A percentile compares a stretch with the other conserved stretches of the same genome.
Conservation (phyloP, 2,113 vertebrate species). For the Eublepharis macularius region DNA sequence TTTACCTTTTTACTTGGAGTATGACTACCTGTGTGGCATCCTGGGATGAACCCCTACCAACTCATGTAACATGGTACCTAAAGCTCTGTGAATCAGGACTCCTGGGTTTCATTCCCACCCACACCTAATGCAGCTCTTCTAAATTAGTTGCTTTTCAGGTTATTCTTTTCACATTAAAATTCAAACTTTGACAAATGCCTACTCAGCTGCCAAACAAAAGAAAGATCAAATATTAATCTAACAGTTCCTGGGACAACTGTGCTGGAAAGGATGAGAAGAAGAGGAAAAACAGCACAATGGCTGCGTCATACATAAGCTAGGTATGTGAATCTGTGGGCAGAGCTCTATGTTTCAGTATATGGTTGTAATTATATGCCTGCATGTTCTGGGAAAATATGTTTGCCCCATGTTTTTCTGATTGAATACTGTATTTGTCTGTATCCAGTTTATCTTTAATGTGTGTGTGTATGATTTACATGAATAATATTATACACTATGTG, state of each 20-base stretch:
- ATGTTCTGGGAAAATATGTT: background rate
- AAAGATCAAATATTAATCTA: slow-evolving; percentile 25
- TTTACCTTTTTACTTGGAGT: too few species aligned
- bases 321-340: background rate
- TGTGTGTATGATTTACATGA: background rate
- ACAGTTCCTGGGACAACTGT: background rate
- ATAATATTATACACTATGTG: background rate
- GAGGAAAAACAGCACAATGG: background rate
- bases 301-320: background rate
- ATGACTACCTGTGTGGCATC: background rate
- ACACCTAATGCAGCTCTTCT: background rate
- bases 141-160: slow-evolving; percentile 15
- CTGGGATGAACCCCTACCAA: background rate
- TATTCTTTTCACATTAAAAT: slow-evolving; percentile 16
- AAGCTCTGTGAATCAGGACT: background rate
- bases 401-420: background rate
- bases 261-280: slow-evolving; percentile 2
- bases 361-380: background rate
- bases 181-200: slow-evolving; percentile 9
- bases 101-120: background rate
- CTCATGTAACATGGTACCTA: background rate
- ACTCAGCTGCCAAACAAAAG: slow-evolving; percentile 21
- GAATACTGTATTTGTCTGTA: background rate
- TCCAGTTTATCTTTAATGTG: background rate
- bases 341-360: background rate